Evolutionary conservation across 1,140 invertebrate species (phyloP), one percentile per base, ranked within the genome.

Genomic region (Stegodyphus dumicola): DNA sequence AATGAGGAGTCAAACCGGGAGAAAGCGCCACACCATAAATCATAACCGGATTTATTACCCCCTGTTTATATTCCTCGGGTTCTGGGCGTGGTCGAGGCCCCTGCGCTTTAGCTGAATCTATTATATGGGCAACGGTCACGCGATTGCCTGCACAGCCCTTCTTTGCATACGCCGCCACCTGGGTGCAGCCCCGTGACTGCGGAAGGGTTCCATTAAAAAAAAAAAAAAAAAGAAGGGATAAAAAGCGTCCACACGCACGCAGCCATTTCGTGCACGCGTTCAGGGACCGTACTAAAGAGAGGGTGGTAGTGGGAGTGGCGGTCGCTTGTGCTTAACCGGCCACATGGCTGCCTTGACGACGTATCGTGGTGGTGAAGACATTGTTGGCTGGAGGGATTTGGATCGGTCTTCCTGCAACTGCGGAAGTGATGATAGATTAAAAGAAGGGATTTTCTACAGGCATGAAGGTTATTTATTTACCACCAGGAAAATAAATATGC

Each of bases 1-100:
- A 73, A 80, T 71, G 78, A 80, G 78, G 78, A 80, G 78, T 73
- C 78, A 71, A 80, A 80, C 52, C 78, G 69, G 54, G 67, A 66
- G 65, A 56, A 71, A 53, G 54, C 71, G 78, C 78, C 78, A 80
- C 78, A 54, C 78, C 78, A 80, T 80, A 80, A 80, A 80, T 80
- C 78, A 80, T 80, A 60, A 71, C 67, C 65, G 69, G 78, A 80
- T 80, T 80, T 80, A 71, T 80, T 66, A 15, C 9, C 33, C 13
- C 64, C 77, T 69, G 77, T 79, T 79, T 79, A 79, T 79, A 79
- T 69, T 15, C 69, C 9, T 52, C 33, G 10, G n/a, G 49, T 9
- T 48, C 18, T 54, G 78, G 78, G 78, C 78, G 78, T 70, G 78
- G 78, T 54, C n/a, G 9, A n/a, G 49, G 6, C 69, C 69, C 53